These are phyloP conservation scores for Panopea generosa DNA, from an alignment of 2,888 invertebrate species.

Conservation along the genomic window DNA sequence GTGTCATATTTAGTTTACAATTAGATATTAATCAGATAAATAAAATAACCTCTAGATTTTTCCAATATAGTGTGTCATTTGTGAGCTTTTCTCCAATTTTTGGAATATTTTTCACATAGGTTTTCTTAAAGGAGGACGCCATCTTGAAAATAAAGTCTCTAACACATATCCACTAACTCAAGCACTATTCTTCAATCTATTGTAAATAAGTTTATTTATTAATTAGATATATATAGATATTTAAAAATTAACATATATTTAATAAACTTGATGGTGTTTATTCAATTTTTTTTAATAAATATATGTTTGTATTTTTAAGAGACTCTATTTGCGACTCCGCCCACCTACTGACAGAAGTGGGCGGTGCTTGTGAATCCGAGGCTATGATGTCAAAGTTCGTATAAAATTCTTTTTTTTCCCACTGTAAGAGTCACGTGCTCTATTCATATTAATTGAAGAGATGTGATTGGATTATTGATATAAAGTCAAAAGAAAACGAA, in stretches of 20 bases:
- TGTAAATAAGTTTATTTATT: too few relatives aligned
- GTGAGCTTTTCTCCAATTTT: conserved; percentile 90
- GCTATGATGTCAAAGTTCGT: conserved; percentile 60
- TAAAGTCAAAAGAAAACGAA: conserved; percentile 65
- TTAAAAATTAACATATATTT: too few relatives aligned
- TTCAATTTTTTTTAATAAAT: too few relatives aligned
- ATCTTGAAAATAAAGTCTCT: conserved; percentile 70
- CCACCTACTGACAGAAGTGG: conserved; percentile 2
- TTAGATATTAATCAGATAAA: too few relatives aligned
- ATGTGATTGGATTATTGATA: conserved; percentile 75
- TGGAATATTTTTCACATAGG: conserved; percentile 88
- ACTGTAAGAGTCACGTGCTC: conserved; percentile 66
- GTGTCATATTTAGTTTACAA: background rate
- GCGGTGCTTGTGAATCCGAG: conserved; percentile 29
- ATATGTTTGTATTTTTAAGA: too few relatives aligned
- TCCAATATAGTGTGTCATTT: conserved; percentile 94
- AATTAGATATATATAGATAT: too few relatives aligned
- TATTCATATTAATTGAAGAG: conserved; percentile 77
- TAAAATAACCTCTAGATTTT: conserved; percentile 90
- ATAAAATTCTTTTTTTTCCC: conserved; percentile 57
- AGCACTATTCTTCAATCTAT: too few relatives aligned
- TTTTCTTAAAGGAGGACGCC: conserved; percentile 89
- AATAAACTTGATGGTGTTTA: too few relatives aligned
- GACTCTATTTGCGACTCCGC: background rate
- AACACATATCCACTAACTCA: background rate